Evolutionary conservation across 2,113 vertebrate genomes (phyloP), one percentile per base, ranked within the genome.

Genomic region (Corvus cornix): DNA sequence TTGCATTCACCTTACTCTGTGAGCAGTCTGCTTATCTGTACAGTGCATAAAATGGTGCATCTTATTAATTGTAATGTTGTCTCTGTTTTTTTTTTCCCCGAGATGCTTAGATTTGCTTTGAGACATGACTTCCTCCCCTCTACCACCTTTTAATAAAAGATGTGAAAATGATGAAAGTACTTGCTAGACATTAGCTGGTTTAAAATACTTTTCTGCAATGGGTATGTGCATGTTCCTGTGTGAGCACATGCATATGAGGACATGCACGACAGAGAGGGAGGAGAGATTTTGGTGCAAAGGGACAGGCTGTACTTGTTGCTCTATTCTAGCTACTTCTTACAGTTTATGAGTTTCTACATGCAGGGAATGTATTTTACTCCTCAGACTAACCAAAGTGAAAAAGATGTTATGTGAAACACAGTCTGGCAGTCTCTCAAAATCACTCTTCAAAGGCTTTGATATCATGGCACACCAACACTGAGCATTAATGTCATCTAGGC

Each of bases 191-290:
- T 35, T 27, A 52, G 49, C 27, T 59, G 6, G 6, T 48, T 72
- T 75, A 72, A 92, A 72, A 66, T 33, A 64, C 33, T 89, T 83
- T 23, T 33, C 31, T 67, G 16, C 8, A 52, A 28, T 68, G 24
- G 5, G 15, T 18, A 8, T 10, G 10, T 24, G 13, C 6, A 6
- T 18, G 7, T 72, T 30, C 26, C 56, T 46, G 11, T 20, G 13
- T 33, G 14, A 7, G 9, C 8, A 30, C 6, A 8, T 9, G 18
- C 0, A 0, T n/a, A 39, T 6, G 3, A 35, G 16, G 13, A 30
- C 1, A 1, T 4, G 15, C 14, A 21, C 59, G 49, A 33, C 51
- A 69, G 26, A 92, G 31, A 60, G 7, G 27, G 23, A 90, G 44
- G 14, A 87, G 23, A 53, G 7, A 74, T 44, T 69, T 84, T 49